These are phyloP conservation scores for Eudyptes chrysolophus DNA, from an alignment of 2,113 vertebrate species.

Conservation along the genomic window DNA sequence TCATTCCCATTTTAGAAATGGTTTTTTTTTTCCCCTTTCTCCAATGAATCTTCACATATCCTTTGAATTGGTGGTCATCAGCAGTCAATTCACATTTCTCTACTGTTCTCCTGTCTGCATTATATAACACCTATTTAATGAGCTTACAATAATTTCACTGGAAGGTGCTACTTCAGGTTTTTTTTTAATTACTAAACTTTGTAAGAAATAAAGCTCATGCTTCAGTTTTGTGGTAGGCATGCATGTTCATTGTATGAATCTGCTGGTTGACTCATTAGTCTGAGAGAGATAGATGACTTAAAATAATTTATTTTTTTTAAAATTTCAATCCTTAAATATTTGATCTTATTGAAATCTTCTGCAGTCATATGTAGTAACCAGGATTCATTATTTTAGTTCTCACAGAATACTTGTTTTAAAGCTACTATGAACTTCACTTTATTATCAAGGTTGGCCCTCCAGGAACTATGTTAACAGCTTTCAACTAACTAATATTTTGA, in stretches of 20 bases:
- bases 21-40: not conserved
- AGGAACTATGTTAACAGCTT: not conserved
- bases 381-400: not conserved
- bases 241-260: not conserved
- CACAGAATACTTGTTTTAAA: not conserved
- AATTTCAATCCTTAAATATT: not conserved
- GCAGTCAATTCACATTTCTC: not conserved
- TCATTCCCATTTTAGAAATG: not conserved
- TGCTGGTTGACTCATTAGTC: not conserved
- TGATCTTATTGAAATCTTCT: not conserved
- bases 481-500: not conserved
- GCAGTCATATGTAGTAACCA: not conserved
- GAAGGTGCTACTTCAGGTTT: not conserved
- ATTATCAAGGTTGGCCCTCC: not conserved
- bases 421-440: not conserved
- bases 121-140: not conserved
- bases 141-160: not conserved
- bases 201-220: not conserved
- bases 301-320: not conserved
- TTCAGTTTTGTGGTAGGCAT: not conserved
- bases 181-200: not conserved
- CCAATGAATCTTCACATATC: not conserved
- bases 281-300: not conserved
- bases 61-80: not conserved
- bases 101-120: not conserved